Base-by-base conservation (phyloP, 1,140 invertebrate species). In the Rhopalosiphum maidis region DNA sequence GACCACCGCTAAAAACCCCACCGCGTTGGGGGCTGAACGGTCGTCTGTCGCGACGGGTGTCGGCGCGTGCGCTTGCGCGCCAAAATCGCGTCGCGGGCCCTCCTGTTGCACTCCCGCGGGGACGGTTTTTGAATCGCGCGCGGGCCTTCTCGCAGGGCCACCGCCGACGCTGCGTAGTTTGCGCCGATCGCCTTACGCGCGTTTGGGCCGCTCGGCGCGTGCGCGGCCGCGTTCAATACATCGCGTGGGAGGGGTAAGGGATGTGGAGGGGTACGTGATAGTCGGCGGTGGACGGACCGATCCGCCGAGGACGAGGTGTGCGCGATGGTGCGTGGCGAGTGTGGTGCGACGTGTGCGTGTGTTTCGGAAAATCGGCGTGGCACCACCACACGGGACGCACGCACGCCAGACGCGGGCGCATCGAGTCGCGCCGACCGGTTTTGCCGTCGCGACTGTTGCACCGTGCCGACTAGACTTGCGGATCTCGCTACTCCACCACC, bases 171-270 rank as follows among this genome's bases (percentile, higher is more conserved):
- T 21, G 22, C 37, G 37, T 41, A 4, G 41, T 21, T n/a, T 23
- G 51, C 35, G 54, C 51, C 54, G 48, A 37, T 18, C 22, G 89
- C 35, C 6, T 11, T 25, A 30, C 23, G 85, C 8, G 83, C 41
- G 1, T 21, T n/a, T 23, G 51, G 21, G 54, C 51, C 22, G 90
- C 60, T n/a, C 43, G 21, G 37, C 55, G 22, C 37, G 15, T 37
- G 68, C 43, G 90, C 43, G 90, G 68, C 23, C 55, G 90, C 90
- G 90, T 91, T 91, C 90, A 91, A 91, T 91, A 91, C 90, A 30
- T 54, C 46, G 86, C 85, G 3, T 7, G 15, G 30, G 1, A 18
- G 43, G 7, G 23, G 43, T n/a, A 15, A n/a, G 22, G n/a, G 21
- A 30, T 0, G 23, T 6, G 11, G 37, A 21, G 41, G 15, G 9